Evolutionary conservation across 2,797 vertebrate genomes (phyloP).

Genomic region (Siniperca obscura): DNA sequence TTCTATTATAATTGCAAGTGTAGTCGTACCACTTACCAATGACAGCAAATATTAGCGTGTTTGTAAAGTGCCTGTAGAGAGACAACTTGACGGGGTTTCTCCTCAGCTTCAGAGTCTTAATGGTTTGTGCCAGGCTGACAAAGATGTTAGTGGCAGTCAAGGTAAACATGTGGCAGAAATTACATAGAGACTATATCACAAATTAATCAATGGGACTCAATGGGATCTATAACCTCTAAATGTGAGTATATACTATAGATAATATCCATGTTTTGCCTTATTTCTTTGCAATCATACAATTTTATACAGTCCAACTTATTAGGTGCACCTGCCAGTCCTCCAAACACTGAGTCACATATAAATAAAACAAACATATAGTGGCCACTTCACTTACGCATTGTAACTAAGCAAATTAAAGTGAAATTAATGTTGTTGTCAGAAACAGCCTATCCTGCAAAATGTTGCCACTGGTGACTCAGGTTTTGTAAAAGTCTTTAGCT

Average conservation of each 20-base stretch:
- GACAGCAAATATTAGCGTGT: slow-evolving; percentile 91
- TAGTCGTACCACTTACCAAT: slow-evolving; percentile 82
- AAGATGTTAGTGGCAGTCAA: slow-evolving; percentile 89
- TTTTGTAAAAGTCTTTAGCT: background rate
- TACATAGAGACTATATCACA: background rate
- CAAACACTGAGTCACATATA: background rate
- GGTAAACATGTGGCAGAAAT: slow-evolving; percentile 72
- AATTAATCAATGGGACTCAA: background rate
- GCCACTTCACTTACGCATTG: too few species aligned
- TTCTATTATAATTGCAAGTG: background rate
- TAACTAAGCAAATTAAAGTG: background rate
- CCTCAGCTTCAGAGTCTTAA: slow-evolving; percentile 91
- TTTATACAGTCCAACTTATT: background rate
- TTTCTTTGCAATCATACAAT: background rate
- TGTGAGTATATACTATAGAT: background rate
- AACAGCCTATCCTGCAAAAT: background rate
- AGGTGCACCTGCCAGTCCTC: background rate
- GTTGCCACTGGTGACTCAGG: background rate
- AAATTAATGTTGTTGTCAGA: background rate
- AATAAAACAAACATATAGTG: background rate
- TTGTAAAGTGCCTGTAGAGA: slow-evolving; percentile 92
- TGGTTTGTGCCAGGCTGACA: slow-evolving; percentile 92
- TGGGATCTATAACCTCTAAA: background rate
- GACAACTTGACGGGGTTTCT: slow-evolving; percentile 92
- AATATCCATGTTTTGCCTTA: background rate